phyloP scores from a whole-genome alignment of 2,888 invertebrate genomes.

The Ariolimax columbianus region DNA sequence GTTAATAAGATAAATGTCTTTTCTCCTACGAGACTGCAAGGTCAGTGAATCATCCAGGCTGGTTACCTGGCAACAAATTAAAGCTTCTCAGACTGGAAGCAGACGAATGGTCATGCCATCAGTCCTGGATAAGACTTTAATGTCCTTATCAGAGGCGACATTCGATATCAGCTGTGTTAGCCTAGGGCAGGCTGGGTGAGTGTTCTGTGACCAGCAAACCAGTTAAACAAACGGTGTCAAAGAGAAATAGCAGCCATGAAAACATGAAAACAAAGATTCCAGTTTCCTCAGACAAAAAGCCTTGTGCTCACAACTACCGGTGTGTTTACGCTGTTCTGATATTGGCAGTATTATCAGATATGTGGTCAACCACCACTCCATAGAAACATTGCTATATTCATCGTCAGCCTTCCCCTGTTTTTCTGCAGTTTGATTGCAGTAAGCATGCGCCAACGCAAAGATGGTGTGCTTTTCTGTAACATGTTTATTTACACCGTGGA shows the following conservation, averaged over 20 bases:
- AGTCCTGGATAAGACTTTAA: constrained; percentile 1
- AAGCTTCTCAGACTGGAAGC: background rate
- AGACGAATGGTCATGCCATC: constrained; percentile 1
- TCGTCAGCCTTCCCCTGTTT: too few relatives aligned
- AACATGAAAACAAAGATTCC: background rate
- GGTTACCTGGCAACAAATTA: constrained; percentile 20
- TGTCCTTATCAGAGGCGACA: constrained; percentile 27
- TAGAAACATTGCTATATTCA: too few relatives aligned
- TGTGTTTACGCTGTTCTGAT: background rate
- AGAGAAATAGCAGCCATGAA: background rate
- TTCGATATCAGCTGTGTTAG: constrained; percentile 28
- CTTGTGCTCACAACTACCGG: background rate
- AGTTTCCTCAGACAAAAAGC: background rate
- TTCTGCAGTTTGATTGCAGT: too few relatives aligned
- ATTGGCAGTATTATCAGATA: too few relatives aligned
- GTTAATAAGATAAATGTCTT: too few relatives aligned
- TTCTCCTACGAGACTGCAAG: background rate
- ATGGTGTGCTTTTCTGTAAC: too few relatives aligned
- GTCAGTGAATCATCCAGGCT: background rate
- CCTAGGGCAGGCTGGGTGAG: background rate
- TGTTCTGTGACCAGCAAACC: background rate
- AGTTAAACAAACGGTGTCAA: background rate
- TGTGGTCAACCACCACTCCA: too few relatives aligned
- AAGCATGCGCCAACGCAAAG: too few relatives aligned
- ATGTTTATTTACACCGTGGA: too few relatives aligned